These are phyloP conservation scores for Gymnorhina tibicen DNA, from an alignment of 2,113 vertebrate genomes.

Conservation along the genomic window DNA sequence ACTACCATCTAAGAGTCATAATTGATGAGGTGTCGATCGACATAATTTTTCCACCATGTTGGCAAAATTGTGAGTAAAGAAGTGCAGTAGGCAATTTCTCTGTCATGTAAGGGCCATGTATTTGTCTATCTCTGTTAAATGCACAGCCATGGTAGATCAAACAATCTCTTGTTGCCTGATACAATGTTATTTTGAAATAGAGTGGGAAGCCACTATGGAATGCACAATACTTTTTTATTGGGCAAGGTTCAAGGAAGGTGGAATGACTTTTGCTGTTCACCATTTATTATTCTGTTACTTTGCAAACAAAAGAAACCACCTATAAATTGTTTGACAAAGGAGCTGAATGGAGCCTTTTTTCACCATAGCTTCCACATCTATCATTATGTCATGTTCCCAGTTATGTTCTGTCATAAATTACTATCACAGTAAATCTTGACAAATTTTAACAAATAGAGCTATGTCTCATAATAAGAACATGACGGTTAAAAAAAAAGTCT, in stretches of 20 bases:
- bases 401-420: background rate
- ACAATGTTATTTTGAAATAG: background rate
- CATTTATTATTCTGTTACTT: constrained; percentile 27
- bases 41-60: background rate
- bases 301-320: background rate
- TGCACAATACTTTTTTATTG: background rate
- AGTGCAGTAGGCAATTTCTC: background rate
- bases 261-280: constrained; percentile 3
- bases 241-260: background rate
- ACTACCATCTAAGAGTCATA: background rate
- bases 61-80: background rate
- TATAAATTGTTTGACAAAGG: constrained; percentile 5
- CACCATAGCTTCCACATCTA: background rate
- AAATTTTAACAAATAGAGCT: background rate
- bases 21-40: background rate
- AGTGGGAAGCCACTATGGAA: background rate
- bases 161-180: background rate
- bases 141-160: background rate
- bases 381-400: background rate
- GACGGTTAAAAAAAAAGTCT: background rate
- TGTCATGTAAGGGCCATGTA: background rate
- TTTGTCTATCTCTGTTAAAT: background rate
- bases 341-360: background rate
- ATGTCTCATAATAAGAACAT: background rate
- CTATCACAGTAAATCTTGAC: background rate